Evolutionary conservation across 2,888 invertebrate genomes (phyloP).

Genomic region (Caenorhabditis afra): DNA sequence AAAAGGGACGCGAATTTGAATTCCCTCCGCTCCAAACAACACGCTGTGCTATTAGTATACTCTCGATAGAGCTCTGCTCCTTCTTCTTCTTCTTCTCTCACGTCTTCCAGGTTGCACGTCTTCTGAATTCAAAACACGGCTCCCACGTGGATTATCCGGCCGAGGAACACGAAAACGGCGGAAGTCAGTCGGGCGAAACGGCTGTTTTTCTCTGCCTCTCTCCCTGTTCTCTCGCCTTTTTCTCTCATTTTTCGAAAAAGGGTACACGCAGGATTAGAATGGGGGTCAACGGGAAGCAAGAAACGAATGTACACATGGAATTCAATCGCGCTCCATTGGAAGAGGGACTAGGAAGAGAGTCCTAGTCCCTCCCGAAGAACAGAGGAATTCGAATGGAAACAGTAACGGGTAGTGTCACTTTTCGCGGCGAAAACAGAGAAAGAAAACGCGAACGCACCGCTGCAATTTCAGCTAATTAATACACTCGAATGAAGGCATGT

Average conservation of each 20-base stretch:
- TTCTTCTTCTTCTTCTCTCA: too few relatives aligned
- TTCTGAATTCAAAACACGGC: too few relatives aligned
- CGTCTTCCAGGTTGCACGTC: background rate
- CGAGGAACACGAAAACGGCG: conserved; percentile 10
- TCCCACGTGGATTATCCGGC: background rate
- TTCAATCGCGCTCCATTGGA: background rate
- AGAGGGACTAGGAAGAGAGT: background rate
- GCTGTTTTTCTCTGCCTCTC: background rate
- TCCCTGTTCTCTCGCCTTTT: background rate
- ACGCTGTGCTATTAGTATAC: too few relatives aligned
- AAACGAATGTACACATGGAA: background rate
- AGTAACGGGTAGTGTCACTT: too few relatives aligned
- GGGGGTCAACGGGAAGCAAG: background rate
- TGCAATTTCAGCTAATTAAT: too few relatives aligned
- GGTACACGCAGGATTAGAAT: conserved; percentile 15
- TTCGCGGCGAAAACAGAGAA: too few relatives aligned
- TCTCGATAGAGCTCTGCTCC: too few relatives aligned
- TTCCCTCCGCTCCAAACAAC: too few relatives aligned
- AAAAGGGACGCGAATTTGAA: background rate
- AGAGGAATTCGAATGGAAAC: too few relatives aligned
- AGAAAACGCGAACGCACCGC: too few relatives aligned
- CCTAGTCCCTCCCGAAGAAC: too few relatives aligned
- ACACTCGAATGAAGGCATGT: too few relatives aligned
- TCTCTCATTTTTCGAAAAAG: conserved; percentile 2
- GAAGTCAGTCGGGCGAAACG: background rate